These are phyloP conservation scores for Drosophila orosa DNA, from an alignment of 1,140 invertebrate species.

Conservation along the genomic window DNA sequence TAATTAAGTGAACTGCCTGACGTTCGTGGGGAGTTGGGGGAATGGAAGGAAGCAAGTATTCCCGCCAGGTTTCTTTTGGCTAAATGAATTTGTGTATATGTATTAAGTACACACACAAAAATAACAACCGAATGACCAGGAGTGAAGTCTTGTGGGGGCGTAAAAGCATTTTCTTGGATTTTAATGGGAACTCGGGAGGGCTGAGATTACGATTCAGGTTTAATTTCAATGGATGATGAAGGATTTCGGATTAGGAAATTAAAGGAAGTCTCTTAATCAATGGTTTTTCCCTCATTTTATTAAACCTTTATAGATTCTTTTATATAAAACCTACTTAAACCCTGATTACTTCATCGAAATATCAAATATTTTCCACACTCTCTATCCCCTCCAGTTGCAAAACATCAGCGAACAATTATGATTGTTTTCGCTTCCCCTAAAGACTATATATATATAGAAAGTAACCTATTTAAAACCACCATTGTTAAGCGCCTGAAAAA, in stretches of 20 bases:
- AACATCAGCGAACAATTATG: conserved; percentile 1
- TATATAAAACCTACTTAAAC: background rate
- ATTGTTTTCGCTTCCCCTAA: conserved; percentile 7
- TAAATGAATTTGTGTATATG: conserved; percentile 32
- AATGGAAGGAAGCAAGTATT: conserved; percentile 12
- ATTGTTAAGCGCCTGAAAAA: conserved; percentile 21
- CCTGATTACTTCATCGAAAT: background rate
- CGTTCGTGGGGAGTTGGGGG: background rate
- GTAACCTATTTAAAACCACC: conserved; percentile 36
- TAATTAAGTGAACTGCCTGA: conserved; percentile 51
- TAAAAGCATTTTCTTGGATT: conserved; percentile 3
- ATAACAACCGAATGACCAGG: conserved; percentile 8
- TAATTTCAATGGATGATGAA: conserved; percentile 6
- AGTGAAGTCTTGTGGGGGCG: background rate
- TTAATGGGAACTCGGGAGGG: too few species aligned
- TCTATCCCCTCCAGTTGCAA: background rate
- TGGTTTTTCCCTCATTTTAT: too few species aligned
- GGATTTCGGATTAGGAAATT: background rate
- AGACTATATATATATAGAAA: background rate
- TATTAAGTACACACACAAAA: conserved; percentile 5
- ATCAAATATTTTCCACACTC: conserved; percentile 1
- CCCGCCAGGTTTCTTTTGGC: conserved; percentile 13
- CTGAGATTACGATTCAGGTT: background rate
- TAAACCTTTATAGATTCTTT: too few species aligned
- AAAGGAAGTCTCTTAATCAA: background rate